These are phyloP conservation scores for Daphoenositta chrysoptera DNA, from an alignment of 2,113 vertebrate species.

Conservation along the genomic window DNA sequence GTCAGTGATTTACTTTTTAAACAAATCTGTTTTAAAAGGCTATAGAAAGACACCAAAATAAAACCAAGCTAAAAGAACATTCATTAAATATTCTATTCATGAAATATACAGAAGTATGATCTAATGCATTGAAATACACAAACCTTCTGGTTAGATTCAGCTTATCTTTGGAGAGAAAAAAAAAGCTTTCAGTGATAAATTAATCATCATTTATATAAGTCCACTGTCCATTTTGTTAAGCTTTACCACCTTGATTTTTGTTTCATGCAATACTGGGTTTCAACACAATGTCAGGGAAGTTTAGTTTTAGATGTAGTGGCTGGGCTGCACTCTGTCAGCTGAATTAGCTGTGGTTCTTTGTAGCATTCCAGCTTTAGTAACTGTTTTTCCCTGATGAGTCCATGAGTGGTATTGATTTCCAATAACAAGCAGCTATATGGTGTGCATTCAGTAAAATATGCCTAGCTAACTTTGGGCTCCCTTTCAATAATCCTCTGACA, in stretches of 20 bases:
- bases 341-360: conserved; percentile 3
- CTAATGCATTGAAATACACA: not conserved
- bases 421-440: conserved; percentile 45
- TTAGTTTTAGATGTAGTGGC: not conserved
- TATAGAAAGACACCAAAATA: conserved; percentile 15
- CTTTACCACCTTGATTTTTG: not conserved
- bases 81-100: conserved; percentile 27
- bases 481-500: conserved; percentile 45
- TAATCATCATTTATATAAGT: not conserved
- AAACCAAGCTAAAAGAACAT: conserved; percentile 23
- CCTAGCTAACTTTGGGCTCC: conserved; percentile 37
- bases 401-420: conserved; percentile 51
- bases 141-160: not conserved
- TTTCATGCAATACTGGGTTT: not conserved
- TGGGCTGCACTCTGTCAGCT: not conserved
- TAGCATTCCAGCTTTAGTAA: not conserved
- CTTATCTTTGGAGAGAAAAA: not conserved
- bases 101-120: conserved; percentile 37
- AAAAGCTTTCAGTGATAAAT: conserved; percentile 1
- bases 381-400: conserved; percentile 38
- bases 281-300: not conserved
- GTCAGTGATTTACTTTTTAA: conserved; percentile 21
- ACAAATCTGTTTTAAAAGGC: conserved; percentile 34
- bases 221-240: not conserved
- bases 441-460: conserved; percentile 7